phyloP scores from a whole-genome alignment of 1,140 invertebrate genomes.

The Anoplolepis gracilipes region DNA sequence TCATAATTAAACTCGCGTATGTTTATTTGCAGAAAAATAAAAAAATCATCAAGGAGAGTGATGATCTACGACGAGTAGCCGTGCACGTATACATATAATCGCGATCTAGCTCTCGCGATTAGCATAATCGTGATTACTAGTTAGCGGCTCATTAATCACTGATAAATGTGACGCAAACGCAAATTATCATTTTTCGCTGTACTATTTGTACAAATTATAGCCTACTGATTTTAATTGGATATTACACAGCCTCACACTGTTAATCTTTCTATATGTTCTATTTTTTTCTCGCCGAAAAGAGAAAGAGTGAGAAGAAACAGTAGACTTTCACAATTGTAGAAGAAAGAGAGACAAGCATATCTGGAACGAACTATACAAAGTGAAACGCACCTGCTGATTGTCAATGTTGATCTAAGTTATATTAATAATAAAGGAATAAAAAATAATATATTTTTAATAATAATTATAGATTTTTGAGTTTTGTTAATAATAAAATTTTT shows the following conservation, averaged over 20 bases:
- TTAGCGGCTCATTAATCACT: slow-evolving; percentile 21
- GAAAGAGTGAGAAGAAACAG: neutral
- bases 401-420: neutral
- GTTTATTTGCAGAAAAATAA: neutral
- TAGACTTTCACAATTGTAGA: neutral
- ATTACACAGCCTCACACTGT: neutral
- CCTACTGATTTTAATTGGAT: slow-evolving; percentile 9
- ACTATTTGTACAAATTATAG: slow-evolving; percentile 10
- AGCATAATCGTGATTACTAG: slow-evolving; percentile 33
- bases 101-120: neutral
- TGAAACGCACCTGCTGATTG: neutral
- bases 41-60: neutral
- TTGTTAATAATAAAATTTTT: no score
- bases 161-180: neutral
- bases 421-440: neutral
- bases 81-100: neutral
- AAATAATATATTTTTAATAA: neutral
- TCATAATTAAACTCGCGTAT: slow-evolving; percentile 4
- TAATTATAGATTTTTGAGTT: no score
- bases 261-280: neutral
- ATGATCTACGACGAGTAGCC: neutral
- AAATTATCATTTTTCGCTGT: slow-evolving; percentile 15
- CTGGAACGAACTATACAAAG: neutral
- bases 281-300: neutral
- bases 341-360: neutral